Conservation (phyloP, 2,113 vertebrate species). For the Leucopsar rothschildi region DNA sequence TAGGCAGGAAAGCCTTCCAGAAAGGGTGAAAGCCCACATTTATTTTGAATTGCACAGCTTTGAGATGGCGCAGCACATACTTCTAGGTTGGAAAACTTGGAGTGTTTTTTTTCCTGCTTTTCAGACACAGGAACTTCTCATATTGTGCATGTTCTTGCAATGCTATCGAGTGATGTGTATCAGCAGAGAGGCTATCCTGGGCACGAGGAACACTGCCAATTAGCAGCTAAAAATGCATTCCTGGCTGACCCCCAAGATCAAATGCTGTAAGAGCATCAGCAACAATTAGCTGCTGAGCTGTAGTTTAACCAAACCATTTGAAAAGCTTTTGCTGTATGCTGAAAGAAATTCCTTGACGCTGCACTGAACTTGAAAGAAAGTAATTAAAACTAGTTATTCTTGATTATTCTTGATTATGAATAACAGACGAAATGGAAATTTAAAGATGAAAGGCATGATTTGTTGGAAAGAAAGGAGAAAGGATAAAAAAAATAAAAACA, state of each 20-base stretch:
- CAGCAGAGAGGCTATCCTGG: not conserved
- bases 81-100: not conserved
- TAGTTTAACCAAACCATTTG: not conserved
- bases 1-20: not conserved
- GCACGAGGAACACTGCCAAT: not conserved
- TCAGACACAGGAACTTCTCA: not conserved
- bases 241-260: not conserved
- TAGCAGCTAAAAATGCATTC: not conserved
- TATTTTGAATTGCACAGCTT: not conserved
- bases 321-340: not conserved
- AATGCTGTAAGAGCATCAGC: not conserved
- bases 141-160: not conserved
- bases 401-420: not conserved
- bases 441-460: not conserved
- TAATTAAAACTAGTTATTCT: not conserved
- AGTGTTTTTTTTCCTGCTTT: not conserved
- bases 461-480: not conserved
- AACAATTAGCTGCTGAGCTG: not conserved
- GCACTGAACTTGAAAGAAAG: not conserved
- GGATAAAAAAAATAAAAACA: not conserved
- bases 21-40: not conserved
- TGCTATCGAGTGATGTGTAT: not conserved
- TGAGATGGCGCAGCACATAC: not conserved
- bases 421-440: not conserved
- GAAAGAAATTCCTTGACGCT: not conserved